Evolutionary conservation across 2,113 vertebrate species (phyloP).

Genomic region (Capreolus pygargus): DNA sequence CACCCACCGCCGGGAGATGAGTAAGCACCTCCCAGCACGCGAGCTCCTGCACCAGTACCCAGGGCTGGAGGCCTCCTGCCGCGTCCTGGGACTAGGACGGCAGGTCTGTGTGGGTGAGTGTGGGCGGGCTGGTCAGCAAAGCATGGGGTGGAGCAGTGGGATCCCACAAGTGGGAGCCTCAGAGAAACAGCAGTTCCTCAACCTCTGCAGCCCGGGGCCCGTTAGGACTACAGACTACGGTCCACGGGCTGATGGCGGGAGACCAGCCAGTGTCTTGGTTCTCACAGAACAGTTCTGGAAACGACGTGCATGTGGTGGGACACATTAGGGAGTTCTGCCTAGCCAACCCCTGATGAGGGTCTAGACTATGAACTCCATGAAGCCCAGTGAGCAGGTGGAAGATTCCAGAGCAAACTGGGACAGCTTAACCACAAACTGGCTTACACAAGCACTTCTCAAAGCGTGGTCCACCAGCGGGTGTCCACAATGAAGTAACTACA

Average conservation of each 20-base stretch:
- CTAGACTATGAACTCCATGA: not conserved
- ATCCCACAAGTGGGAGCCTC: accelerated
- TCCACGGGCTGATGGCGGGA: accelerated
- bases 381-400: not conserved
- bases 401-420: not conserved
- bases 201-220: accelerated
- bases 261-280: accelerated
- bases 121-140: accelerated
- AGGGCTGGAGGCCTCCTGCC: not conserved
- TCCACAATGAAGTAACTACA: not conserved
- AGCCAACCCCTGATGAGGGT: not conserved
- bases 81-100: not conserved
- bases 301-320: accelerated
- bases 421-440: not conserved
- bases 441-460: not conserved
- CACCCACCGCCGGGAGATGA: accelerated
- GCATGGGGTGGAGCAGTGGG: no score
- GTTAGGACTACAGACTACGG: accelerated
- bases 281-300: not conserved
- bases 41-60: not conserved
- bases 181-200: not conserved
- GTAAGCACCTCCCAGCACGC: accelerated
- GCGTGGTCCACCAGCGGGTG: not conserved
- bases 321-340: accelerated
- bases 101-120: not conserved